Conservation (phyloP, 2,113 vertebrate species). For the Hassar affinis region DNA sequence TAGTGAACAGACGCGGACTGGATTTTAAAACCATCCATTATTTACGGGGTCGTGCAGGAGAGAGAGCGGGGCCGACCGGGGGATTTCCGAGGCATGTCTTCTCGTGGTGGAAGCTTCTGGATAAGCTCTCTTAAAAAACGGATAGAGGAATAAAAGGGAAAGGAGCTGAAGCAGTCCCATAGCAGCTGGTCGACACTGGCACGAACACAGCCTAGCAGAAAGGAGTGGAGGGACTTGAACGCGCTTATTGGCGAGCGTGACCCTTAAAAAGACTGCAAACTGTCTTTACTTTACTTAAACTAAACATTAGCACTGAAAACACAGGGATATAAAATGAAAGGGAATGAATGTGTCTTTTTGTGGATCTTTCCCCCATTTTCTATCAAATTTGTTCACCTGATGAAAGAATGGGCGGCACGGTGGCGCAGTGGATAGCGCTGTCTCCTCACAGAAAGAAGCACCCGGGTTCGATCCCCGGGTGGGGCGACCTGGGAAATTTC, state of each 20-base stretch:
- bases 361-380: neutral
- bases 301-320: too few relatives aligned
- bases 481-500: too few relatives aligned
- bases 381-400: too few relatives aligned
- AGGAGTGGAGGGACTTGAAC: neutral
- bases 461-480: too few relatives aligned
- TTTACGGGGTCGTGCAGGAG: conserved; percentile 55
- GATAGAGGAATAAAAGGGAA: conserved; percentile 54
- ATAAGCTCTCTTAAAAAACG: conserved; percentile 66
- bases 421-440: too few relatives aligned
- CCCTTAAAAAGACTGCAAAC: too few relatives aligned
- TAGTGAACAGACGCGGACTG: conserved; percentile 43
- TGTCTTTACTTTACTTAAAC: neutral
- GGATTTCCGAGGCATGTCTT: conserved; percentile 52
- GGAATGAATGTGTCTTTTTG: too few relatives aligned
- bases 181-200: conserved; percentile 29
- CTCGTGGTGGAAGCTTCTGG: conserved; percentile 50
- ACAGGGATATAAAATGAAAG: neutral
- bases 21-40: conserved; percentile 61
- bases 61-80: conserved; percentile 50
- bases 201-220: conserved; percentile 22
- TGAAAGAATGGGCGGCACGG: too few relatives aligned
- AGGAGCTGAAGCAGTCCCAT: conserved; percentile 31
- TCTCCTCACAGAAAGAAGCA: too few relatives aligned
- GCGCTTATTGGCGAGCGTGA: neutral